A percentile compares a stretch with the other conserved stretches of the same genome.
These are phyloP conservation scores for Mesitornis unicolor DNA, from an alignment of 2,113 vertebrate genomes.

Conservation along the genomic window DNA sequence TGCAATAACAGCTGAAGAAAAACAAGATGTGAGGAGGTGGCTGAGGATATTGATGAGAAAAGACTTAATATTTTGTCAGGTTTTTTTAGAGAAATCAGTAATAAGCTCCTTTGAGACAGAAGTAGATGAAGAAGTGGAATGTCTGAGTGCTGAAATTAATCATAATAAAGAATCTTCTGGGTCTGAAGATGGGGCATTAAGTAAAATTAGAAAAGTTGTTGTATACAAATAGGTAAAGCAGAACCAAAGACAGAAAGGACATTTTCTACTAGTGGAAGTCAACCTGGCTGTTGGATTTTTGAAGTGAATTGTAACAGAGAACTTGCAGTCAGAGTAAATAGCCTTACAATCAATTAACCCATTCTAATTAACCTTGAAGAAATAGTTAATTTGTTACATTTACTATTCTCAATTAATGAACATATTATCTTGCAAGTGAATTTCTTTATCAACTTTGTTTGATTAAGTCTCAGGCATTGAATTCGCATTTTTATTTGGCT, in stretches of 20 bases:
- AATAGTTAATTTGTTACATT: not conserved
- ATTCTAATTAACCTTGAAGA: not conserved
- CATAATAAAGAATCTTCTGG: not conserved
- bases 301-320: not conserved
- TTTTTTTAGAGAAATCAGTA: not conserved
- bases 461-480: not conserved
- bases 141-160: not conserved
- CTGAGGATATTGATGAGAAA: not conserved
- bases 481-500: not conserved
- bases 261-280: not conserved
- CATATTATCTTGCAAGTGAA: not conserved
- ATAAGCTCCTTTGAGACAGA: not conserved
- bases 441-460: not conserved
- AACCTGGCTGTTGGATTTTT: not conserved
- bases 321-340: not conserved
- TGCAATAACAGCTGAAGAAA: not conserved
- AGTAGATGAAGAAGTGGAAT: not conserved
- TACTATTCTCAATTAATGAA: not conserved
- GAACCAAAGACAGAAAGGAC: not conserved
- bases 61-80: not conserved
- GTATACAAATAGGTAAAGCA: not conserved
- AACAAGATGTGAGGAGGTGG: not conserved
- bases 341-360: not conserved
- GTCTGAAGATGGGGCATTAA: not conserved
- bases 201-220: not conserved